Evolutionary conservation across 2,888 invertebrate genomes (phyloP).

Genomic region (Apamea sordens): DNA sequence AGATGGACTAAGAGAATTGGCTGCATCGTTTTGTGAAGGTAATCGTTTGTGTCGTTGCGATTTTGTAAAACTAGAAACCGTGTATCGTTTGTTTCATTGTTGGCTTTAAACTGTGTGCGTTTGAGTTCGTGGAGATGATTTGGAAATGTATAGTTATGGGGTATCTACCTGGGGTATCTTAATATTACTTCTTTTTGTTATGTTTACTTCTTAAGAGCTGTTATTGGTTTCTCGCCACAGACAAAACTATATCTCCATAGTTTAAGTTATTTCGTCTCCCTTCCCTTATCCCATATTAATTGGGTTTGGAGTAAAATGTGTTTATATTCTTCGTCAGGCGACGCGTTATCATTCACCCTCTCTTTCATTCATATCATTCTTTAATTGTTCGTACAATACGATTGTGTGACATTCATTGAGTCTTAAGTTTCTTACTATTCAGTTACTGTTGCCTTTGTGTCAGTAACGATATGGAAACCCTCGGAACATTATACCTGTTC

Average conservation of each 20-base stretch:
- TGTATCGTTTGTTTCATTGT: slow-evolving; percentile 58
- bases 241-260: too few species aligned
- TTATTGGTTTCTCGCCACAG: background rate
- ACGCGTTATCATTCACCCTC: background rate
- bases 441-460: background rate
- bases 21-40: slow-evolving; percentile 64
- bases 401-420: background rate
- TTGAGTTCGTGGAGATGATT: slow-evolving; percentile 5
- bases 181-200: background rate
- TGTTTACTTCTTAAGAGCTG: background rate
- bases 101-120: slow-evolving; percentile 20
- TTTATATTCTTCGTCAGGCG: background rate
- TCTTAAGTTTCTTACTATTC: background rate
- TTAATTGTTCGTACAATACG: background rate
- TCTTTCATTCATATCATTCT: background rate
- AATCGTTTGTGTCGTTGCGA: slow-evolving; percentile 66
- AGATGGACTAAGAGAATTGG: slow-evolving; percentile 65
- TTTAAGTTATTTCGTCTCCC: background rate
- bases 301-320: background rate
- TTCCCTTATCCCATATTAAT: too few species aligned
- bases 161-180: background rate
- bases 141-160: background rate
- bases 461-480: background rate
- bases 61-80: slow-evolving; percentile 66
- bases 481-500: background rate